A percentile compares a stretch with the other conserved stretches of the same genome.
Evolutionary conservation across 1,140 invertebrate species (phyloP).

Genomic region (Himalopsyche phryganea): DNA sequence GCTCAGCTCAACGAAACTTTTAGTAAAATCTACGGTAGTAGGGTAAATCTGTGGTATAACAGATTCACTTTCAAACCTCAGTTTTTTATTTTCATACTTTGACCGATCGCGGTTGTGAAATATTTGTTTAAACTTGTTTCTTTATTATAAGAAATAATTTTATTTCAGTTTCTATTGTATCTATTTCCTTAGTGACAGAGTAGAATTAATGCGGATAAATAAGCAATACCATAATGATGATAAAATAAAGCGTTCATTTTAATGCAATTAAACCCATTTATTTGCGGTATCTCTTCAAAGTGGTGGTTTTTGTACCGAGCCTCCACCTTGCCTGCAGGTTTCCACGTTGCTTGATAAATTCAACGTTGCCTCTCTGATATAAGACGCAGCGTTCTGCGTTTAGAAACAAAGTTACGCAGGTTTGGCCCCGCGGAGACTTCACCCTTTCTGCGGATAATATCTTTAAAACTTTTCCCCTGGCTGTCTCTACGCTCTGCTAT

Average conservation of each 20-base stretch:
- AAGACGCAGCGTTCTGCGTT: conserved; percentile 1
- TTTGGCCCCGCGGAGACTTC: conserved; percentile 29
- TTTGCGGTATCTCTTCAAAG: not conserved
- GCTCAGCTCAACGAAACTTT: too few species aligned
- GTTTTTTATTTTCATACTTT: too few species aligned
- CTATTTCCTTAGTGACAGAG: too few species aligned
- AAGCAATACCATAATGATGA: too few species aligned
- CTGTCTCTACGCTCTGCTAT: conserved; percentile 5
- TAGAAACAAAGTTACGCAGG: conserved; percentile 28
- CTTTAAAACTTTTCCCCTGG: conserved; percentile 33
- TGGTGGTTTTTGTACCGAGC: not conserved
- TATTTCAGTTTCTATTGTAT: too few species aligned
- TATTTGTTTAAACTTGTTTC: too few species aligned
- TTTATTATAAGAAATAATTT: too few species aligned
- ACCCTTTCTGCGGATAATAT: conserved; percentile 33
- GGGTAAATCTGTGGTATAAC: too few species aligned
- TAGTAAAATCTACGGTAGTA: too few species aligned
- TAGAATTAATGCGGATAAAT: too few species aligned
- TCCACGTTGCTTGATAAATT: conserved; percentile 13
- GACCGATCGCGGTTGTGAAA: too few species aligned
- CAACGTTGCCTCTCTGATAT: not conserved
- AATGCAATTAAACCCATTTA: not conserved
- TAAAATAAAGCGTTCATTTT: not conserved
- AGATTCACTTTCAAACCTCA: too few species aligned
- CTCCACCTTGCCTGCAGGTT: conserved; percentile 3